These are phyloP conservation scores for Petrophora chlorosata DNA, from an alignment of 2,888 invertebrate species.

Conservation along the genomic window DNA sequence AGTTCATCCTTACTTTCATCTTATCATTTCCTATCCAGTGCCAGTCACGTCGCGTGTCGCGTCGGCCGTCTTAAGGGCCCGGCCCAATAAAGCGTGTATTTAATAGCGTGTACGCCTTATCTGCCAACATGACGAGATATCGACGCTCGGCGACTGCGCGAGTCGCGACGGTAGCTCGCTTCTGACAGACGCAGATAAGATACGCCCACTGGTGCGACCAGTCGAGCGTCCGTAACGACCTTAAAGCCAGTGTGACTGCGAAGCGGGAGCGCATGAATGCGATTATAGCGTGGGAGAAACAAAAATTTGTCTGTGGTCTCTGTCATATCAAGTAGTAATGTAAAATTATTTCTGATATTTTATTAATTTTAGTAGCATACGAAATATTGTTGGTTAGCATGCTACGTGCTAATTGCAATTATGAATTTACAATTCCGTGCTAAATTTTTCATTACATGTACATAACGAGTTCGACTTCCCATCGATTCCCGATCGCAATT, in stretches of 20 bases:
- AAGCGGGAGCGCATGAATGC: no score
- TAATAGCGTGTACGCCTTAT: conserved; percentile 59
- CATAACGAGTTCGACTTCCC: no score
- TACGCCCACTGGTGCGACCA: conserved; percentile 45
- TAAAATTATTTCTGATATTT: no score
- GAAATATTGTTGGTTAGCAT: no score
- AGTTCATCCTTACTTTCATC: conserved; percentile 1
- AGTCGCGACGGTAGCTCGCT: conserved; percentile 46
- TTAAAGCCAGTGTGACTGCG: background rate
- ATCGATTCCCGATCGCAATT: no score
- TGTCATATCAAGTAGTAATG: no score
- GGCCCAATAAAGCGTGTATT: conserved; percentile 53
- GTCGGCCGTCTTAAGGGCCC: conserved; percentile 12
- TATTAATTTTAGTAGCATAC: no score
- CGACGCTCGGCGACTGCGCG: conserved; percentile 38
- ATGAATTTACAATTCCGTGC: no score
- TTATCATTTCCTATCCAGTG: conserved; percentile 20
- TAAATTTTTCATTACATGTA: no score
- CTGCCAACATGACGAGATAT: conserved; percentile 57
- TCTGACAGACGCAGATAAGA: conserved; percentile 65
- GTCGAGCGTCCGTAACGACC: conserved; percentile 9
- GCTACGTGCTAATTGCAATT: no score
- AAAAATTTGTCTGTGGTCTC: no score
- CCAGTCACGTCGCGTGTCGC: conserved; percentile 22
- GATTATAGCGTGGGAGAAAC: no score